A percentile compares a stretch with the other conserved stretches of the same genome.
Conservation (phyloP, 2,113 vertebrate genomes). For the Vanacampus margaritifer region DNA sequence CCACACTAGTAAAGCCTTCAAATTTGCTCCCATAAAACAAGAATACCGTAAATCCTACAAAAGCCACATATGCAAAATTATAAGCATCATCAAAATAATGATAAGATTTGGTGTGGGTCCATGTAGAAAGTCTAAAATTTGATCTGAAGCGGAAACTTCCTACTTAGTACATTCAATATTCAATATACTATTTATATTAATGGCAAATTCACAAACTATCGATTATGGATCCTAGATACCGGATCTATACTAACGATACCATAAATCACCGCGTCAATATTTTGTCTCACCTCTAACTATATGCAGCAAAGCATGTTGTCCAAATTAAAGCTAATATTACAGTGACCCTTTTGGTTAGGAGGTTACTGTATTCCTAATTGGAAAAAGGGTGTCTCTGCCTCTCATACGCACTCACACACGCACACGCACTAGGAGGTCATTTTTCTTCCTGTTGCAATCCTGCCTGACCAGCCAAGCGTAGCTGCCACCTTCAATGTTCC, state of each 20-base stretch:
- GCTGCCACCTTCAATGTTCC: slow-evolving; percentile 62
- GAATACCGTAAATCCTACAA: too few relatives aligned
- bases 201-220: background rate
- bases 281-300: background rate
- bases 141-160: too few relatives aligned
- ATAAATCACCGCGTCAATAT: background rate
- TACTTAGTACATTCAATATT: too few relatives aligned
- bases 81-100: too few relatives aligned
- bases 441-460: slow-evolving; percentile 54
- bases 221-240: background rate
- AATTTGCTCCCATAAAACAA: too few relatives aligned
- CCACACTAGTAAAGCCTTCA: too few relatives aligned
- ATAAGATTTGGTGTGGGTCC: too few relatives aligned
- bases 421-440: slow-evolving; percentile 49
- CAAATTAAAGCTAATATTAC: slow-evolving; percentile 26
- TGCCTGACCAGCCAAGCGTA: slow-evolving; percentile 63
- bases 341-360: slow-evolving; percentile 36
- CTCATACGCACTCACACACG: slow-evolving; percentile 4
- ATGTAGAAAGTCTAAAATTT: too few relatives aligned
- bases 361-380: slow-evolving; percentile 41
- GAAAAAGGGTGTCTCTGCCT: slow-evolving; percentile 24
- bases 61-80: too few relatives aligned
- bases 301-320: slow-evolving; percentile 7
- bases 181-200: too few relatives aligned
- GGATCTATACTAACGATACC: background rate